Evolutionary conservation across 2,797 vertebrate genomes (phyloP), one percentile per base, ranked within the genome.

Genomic region (Gymnoscopelus microlampas): DNA sequence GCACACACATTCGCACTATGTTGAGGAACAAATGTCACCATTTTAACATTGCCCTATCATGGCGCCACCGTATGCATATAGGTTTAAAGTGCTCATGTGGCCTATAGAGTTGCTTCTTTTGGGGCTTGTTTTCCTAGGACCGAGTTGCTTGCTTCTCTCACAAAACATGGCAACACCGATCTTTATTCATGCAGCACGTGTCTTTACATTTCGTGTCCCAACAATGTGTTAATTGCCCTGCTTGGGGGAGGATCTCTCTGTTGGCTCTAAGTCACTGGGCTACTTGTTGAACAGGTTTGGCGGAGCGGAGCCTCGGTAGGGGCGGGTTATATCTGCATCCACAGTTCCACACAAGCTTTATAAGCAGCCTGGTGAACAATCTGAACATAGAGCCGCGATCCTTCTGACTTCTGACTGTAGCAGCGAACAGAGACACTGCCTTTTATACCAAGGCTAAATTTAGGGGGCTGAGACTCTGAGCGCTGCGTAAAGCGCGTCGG

Each of bases 361-460:
- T 88, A 81, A 76, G 79, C 78, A 53, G 70, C 64, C 49, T 62
- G 3, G 59, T 53, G 74, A 13, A 11, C 4, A 29, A 19, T 19
- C 63, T 44, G 1, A 76, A 50, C 80, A 83, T 74, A 87, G 68
- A 67, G 51, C 70, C 58, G 39, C 39, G 9, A 44, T 48, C 5
- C 68, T 14, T 32, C 48, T 19, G 48, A 32, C 55, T 64, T 48
- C 61, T 2, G 14, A 74, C 66, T 76, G 63, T 71, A 61, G 56
- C 83, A 64, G 81, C 63, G 60, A 89, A 44, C 32, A 32, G 32
- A 81, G 19, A 80, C 79, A 71, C 61, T 11, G 89, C 92, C 91
- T 95, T 97, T 94, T 97, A 97, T 97, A 97, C 93, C 83, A 81
- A 84, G 89, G 94, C 95, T 98, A 97, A 95, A 96, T 96, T 96